Percentiles rank a stretch among this genome's conserved stretches.
Conservation (phyloP, 1,140 invertebrate species). For the Calliopsis andreniformis region DNA sequence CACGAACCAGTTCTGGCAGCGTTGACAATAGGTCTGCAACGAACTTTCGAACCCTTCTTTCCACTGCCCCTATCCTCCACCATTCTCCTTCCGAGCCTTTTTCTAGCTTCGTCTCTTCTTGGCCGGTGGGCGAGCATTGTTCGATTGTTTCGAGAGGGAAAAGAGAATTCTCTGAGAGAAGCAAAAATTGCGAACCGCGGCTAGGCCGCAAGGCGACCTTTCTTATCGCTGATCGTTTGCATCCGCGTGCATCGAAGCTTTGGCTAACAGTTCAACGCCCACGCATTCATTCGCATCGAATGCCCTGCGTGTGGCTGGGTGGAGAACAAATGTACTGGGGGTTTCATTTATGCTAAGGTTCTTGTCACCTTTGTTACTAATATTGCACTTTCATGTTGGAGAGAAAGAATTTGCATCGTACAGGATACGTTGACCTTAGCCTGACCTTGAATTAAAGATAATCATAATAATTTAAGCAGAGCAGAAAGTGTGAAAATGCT, state of each 20-base stretch:
- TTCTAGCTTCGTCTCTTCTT: background rate
- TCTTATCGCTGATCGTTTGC: conserved; percentile 58
- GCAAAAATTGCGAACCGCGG: conserved; percentile 29
- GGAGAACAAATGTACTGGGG: no score
- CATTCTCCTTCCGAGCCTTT: background rate
- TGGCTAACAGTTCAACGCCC: conserved; percentile 9
- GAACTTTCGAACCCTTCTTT: conserved; percentile 27
- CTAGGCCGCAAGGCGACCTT: conserved; percentile 57
- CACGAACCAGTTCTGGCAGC: conserved; percentile 38
- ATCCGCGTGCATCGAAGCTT: conserved; percentile 40
- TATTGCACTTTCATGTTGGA: no score
- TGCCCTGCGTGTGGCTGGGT: no score
- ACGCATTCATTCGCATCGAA: conserved; percentile 14
- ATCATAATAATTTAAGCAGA: no score
- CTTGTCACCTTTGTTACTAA: no score
- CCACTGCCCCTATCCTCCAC: background rate
- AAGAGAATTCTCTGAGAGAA: background rate
- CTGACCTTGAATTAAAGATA: no score
- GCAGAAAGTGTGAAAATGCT: no score
- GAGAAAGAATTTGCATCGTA: no score
- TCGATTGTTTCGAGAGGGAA: conserved; percentile 43
- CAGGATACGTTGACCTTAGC: no score
- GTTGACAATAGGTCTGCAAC: conserved; percentile 47
- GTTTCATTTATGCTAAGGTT: no score
- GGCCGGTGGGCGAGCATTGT: conserved; percentile 29